Base-by-base conservation (phyloP, 2,113 vertebrate genomes). In the Apeltes quadracus region DNA sequence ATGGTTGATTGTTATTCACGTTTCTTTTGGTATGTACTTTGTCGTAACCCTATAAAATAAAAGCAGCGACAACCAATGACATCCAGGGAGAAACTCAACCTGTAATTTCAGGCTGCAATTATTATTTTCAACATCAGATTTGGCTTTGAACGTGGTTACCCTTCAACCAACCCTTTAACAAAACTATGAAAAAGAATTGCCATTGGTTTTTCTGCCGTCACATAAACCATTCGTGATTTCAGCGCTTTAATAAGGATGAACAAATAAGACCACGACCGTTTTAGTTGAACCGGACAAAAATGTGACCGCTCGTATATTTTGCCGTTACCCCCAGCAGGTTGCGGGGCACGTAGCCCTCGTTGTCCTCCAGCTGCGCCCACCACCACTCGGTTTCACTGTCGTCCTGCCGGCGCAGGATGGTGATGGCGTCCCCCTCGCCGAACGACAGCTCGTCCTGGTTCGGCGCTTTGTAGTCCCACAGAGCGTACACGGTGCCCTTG, bases 371-470 rank as follows among this genome's bases (percentile, higher is more conserved):
- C 50, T 93, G 95, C 1, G 95, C 96, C 98, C 98, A 98, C 98
- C 98, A 99, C 98, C 98, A 99, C 48, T 98, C 96, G 0, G 97
- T 98, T 79, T 99, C 97, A 0, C 79, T 94, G 73, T 98, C 96
- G 2, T 99, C 97, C 74, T 97, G 95, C 57, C 97, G 95, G 32
- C 95, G 90, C 44, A 98, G 89, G 20, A 98, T 84, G 13, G 95
- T 96, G 72, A 99, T 92, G 82, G 96, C 94, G 14, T 99, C 96
- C 0, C 97, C 97, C 81, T 99, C 97, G 0, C 88, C 93, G 92
- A 99, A 97, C 0, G 95, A 93, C 83, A 99, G 73, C 92, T 99
- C 98, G 0, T 99, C 98, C 0, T 81, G 89, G 72, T 95, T 95
- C 91, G 98, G 96, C 65, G 95, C 94, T 80, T 97, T 96, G 0